Percentiles rank a stretch among this genome's conserved stretches.
Evolutionary conservation across 2,113 vertebrate genomes (phyloP).

Genomic region (Potamarius usumacintae): DNA sequence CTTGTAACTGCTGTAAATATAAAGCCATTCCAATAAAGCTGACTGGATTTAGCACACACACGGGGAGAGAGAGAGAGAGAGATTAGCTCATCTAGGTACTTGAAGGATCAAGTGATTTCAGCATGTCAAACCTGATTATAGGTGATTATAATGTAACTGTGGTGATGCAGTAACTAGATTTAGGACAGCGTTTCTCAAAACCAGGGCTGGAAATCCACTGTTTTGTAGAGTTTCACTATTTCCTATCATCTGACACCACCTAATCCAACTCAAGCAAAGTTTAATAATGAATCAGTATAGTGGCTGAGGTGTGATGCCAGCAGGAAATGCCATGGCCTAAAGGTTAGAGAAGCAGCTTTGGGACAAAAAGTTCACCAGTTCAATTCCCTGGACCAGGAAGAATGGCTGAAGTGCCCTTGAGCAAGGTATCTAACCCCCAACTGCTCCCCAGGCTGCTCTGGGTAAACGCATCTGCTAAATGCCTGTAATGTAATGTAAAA

Average conservation of each 20-base stretch:
- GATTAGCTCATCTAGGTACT: conserved; percentile 28
- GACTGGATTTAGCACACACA: not conserved
- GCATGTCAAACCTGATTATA: conserved; percentile 49
- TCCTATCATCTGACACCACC: not conserved
- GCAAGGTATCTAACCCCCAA: too few species aligned
- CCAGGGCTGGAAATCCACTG: not conserved
- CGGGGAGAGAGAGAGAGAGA: not conserved
- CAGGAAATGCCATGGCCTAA: not conserved
- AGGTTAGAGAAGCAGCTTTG: too few species aligned
- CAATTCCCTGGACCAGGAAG: too few species aligned
- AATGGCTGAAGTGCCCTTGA: too few species aligned
- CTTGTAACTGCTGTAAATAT: not conserved
- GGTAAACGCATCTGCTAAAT: too few species aligned
- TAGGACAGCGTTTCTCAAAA: conserved; percentile 25
- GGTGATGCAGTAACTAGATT: conserved; percentile 57
- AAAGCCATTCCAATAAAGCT: not conserved
- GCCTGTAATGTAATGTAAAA: not conserved
- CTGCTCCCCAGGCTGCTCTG: too few species aligned
- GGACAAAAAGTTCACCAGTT: too few species aligned
- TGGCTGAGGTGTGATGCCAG: not conserved
- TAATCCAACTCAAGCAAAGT: not conserved
- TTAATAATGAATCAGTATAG: not conserved
- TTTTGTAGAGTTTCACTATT: not conserved
- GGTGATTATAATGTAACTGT: not conserved
- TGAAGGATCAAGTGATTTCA: conserved; percentile 55